These are phyloP conservation scores for Acanthacorydalis orientalis DNA, from an alignment of 2,888 invertebrate genomes.

Conservation along the genomic window DNA sequence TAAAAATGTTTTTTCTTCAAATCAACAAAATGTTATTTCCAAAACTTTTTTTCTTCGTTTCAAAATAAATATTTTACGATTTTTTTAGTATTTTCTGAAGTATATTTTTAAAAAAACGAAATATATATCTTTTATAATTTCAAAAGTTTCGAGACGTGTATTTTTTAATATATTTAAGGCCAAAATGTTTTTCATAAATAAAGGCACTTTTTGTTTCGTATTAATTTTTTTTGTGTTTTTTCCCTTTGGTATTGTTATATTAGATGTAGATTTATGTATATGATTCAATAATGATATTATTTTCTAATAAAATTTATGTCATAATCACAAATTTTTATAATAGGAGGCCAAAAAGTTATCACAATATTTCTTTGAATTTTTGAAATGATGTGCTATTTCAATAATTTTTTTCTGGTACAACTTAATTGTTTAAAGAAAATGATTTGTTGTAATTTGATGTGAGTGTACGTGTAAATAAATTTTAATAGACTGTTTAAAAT, in stretches of 20 bases:
- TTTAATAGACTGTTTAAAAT: not conserved
- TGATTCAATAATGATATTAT: slow-evolving; percentile 2
- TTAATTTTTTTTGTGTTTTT: not conserved
- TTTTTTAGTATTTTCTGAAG: not conserved
- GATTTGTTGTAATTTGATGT: not conserved
- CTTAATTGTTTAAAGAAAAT: not conserved
- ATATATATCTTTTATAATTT: slow-evolving; percentile 1
- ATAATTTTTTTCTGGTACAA: not conserved
- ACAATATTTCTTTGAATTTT: slow-evolving; percentile 1
- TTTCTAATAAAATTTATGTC: not conserved
- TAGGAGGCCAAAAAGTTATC: slow-evolving; percentile 4
- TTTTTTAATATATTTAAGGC: slow-evolving; percentile 1
- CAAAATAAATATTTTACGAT: not conserved
- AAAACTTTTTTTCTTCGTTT: not conserved
- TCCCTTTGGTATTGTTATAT: too few species aligned
- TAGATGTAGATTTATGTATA: not conserved
- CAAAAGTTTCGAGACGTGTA: slow-evolving; percentile 2
- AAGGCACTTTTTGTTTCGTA: slow-evolving; percentile 4
- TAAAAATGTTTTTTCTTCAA: not conserved
- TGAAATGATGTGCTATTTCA: not conserved
- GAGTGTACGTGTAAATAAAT: not conserved
- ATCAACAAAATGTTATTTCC: too few species aligned
- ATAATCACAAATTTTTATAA: not conserved
- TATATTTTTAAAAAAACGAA: slow-evolving; percentile 4
- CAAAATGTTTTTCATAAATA: slow-evolving; percentile 4